Conservation (phyloP, 1,140 invertebrate genomes). For the Fopius arisanus region DNA sequence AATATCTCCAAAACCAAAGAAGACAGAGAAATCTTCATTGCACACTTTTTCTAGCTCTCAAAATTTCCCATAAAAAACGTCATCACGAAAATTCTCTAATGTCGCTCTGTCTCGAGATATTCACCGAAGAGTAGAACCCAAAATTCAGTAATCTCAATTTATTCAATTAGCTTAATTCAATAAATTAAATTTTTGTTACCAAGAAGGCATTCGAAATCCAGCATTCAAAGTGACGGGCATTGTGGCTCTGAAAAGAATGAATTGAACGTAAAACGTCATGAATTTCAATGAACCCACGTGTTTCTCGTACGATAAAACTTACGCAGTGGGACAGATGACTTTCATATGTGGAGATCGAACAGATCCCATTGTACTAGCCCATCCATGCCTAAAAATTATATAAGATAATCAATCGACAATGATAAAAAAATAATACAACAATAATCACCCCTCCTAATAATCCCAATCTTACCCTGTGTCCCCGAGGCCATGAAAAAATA, state of each 20-base stretch:
- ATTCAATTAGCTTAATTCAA: conserved; percentile 2
- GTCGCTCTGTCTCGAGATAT: too few relatives aligned
- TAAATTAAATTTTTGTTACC: conserved; percentile 64
- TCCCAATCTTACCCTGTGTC: conserved; percentile 64
- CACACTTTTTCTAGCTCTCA: too few relatives aligned
- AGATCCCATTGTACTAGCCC: conserved; percentile 84
- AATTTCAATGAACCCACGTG: background rate
- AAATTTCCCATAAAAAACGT: too few relatives aligned
- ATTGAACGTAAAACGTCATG: background rate
- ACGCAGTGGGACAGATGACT: conserved; percentile 94
- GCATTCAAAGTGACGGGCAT: conserved; percentile 93
- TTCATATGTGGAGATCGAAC: conserved; percentile 86
- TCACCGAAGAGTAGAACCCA: too few relatives aligned
- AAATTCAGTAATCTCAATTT: too few relatives aligned
- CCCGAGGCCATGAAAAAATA: conserved; percentile 68
- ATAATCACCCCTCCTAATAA: background rate
- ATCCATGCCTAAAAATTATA: conserved; percentile 81
- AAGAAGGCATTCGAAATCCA: conserved; percentile 94
- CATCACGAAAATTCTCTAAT: too few relatives aligned
- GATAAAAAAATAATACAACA: background rate
- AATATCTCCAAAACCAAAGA: conserved; percentile 42
- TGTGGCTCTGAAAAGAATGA: conserved; percentile 68
- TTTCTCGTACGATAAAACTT: conserved; percentile 57
- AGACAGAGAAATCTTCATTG: background rate
- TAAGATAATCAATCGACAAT: conserved; percentile 6